phyloP scores from a whole-genome alignment of 2,888 invertebrate species.

The Zygogramma bicolorata region DNA sequence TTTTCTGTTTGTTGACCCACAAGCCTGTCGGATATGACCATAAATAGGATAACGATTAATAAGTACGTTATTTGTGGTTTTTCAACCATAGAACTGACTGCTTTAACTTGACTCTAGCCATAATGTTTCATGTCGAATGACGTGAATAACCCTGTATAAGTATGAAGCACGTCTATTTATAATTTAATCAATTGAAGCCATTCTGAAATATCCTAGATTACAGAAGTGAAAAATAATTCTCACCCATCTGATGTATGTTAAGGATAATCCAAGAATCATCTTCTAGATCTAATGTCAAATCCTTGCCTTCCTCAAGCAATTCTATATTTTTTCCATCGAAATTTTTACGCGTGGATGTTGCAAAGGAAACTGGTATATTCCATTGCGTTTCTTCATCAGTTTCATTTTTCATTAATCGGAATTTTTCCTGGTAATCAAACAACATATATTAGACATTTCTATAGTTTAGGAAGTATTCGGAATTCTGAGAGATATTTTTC shows the following conservation, averaged over 20 bases:
- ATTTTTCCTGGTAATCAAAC: background rate
- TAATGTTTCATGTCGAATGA: too few species aligned
- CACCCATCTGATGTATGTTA: constrained; percentile 40
- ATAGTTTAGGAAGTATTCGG: background rate
- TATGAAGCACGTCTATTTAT: background rate
- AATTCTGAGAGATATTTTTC: too few species aligned
- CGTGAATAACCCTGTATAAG: background rate
- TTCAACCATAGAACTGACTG: too few species aligned
- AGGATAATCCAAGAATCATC: constrained; percentile 36
- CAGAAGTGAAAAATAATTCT: background rate
- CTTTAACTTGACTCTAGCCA: too few species aligned
- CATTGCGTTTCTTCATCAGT: constrained; percentile 55
- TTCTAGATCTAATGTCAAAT: constrained; percentile 25
- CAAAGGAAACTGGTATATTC: constrained; percentile 69
- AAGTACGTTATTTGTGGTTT: too few species aligned
- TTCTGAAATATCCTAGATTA: background rate
- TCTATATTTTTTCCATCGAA: constrained; percentile 60
- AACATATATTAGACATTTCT: background rate
- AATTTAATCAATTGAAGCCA: background rate
- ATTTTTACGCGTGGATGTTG: constrained; percentile 63
- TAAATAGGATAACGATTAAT: too few species aligned
- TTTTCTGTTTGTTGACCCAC: too few species aligned
- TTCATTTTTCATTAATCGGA: background rate
- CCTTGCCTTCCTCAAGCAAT: constrained; percentile 50
- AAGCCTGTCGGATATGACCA: too few species aligned